Conservation (phyloP, 2,888 invertebrate species). For the Onchidella celtica region DNA sequence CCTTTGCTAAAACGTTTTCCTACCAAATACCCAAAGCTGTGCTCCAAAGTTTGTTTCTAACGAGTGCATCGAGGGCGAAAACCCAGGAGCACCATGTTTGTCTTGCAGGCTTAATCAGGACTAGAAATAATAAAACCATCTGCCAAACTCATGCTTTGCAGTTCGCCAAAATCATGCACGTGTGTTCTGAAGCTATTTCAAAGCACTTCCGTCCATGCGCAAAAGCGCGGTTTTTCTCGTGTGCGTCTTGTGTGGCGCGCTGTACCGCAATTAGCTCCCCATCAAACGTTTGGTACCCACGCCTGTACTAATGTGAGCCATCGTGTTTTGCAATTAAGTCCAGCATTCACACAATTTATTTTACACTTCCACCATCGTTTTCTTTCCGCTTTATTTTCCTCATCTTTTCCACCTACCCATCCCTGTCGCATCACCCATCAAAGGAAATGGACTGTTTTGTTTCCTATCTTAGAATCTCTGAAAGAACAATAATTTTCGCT, state of each 20-base stretch:
- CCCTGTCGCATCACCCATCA: too few species aligned
- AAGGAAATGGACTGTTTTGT: too few species aligned
- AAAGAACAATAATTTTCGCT: too few species aligned
- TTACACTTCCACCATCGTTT: neutral
- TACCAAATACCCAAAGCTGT: too few species aligned
- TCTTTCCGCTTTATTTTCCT: neutral
- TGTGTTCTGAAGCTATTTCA: neutral
- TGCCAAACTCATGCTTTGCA: neutral
- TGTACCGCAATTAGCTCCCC: neutral
- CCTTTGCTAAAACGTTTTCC: neutral
- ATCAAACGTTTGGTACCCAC: neutral
- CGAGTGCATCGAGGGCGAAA: slow-evolving; percentile 9
- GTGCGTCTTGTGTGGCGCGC: neutral
- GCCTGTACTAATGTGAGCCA: neutral
- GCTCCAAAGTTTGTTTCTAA: neutral
- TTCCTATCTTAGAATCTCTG: too few species aligned
- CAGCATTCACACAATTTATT: too few species aligned
- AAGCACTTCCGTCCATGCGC: slow-evolving; percentile 6
- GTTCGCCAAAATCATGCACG: neutral
- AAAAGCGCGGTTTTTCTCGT: neutral
- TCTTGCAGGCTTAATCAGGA: neutral
- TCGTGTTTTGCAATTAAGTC: neutral
- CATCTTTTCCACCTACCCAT: too few species aligned
- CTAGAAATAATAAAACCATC: slow-evolving; percentile 6
- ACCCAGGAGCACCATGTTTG: neutral